A percentile compares a stretch with the other conserved stretches of the same genome.
Conservation (phyloP, 2,888 invertebrate genomes). For the Ashinkailepas kermadecensis region DNA sequence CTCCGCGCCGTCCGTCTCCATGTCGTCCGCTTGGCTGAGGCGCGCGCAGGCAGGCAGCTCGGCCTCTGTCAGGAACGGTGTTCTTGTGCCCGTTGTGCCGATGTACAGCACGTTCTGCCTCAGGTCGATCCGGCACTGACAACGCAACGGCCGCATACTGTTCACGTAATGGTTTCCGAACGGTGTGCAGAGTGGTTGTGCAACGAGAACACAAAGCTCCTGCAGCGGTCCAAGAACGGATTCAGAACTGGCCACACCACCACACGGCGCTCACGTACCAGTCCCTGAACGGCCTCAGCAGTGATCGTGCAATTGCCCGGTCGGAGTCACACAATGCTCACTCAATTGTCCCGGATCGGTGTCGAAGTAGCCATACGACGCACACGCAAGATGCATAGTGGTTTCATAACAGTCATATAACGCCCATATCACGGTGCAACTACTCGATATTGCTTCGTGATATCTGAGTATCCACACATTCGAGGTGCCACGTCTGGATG, state of each 20-base stretch:
- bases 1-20: neutral
- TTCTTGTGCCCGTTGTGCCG: constrained; percentile 89
- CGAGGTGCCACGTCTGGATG: too few species aligned
- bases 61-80: constrained; percentile 73
- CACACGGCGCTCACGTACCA: neutral
- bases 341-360: too few species aligned
- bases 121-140: constrained; percentile 81
- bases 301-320: too few species aligned
- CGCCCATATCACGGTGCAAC: too few species aligned
- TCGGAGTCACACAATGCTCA: too few species aligned
- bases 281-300: too few species aligned
- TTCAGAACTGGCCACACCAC: neutral
- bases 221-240: neutral
- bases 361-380: too few species aligned
- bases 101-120: constrained; percentile 78
- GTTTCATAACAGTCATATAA: too few species aligned
- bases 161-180: neutral
- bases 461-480: too few species aligned
- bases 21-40: constrained; percentile 44
- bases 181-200: neutral
- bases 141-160: neutral
- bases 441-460: too few species aligned
- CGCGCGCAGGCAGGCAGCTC: constrained; percentile 76
- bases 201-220: neutral
- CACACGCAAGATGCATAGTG: too few species aligned